Conservation (phyloP, 2,888 invertebrate genomes). For the Anticlea derivata region DNA sequence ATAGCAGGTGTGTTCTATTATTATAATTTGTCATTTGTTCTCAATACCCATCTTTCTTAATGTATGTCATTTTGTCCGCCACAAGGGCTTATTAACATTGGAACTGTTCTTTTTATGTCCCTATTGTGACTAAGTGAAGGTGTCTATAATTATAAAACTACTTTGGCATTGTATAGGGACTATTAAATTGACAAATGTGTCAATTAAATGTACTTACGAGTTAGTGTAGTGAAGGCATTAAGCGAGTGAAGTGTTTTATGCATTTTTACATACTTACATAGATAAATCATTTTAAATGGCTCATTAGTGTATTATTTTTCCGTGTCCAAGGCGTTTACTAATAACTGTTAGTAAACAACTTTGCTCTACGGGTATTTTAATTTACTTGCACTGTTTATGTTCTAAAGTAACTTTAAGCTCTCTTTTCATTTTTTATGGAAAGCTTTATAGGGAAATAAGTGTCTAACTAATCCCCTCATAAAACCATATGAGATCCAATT, state of each 20-base stretch:
- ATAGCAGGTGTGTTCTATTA: constrained; percentile 82
- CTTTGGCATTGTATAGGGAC: constrained; percentile 33
- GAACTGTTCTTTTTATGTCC: constrained; percentile 46
- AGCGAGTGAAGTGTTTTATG: not conserved
- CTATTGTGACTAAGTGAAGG: constrained; percentile 50
- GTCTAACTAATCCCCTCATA: constrained; percentile 12
- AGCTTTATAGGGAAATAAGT: constrained; percentile 7
- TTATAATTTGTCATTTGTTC: constrained; percentile 79
- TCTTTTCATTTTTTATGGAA: constrained; percentile 4
- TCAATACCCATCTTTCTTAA: constrained; percentile 57
- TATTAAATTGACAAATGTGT: constrained; percentile 43
- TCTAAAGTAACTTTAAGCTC: not conserved
- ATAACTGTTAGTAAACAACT: not conserved
- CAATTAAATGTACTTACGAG: constrained; percentile 38
- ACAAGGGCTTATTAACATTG: constrained; percentile 59
- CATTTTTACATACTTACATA: not conserved
- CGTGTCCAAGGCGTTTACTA: too few relatives aligned
- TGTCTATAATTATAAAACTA: constrained; percentile 44
- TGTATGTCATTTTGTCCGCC: constrained; percentile 62
- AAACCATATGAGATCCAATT: constrained; percentile 24
- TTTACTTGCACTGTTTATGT: constrained; percentile 2
- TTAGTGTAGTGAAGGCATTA: not conserved
- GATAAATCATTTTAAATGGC: not conserved
- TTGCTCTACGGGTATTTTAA: constrained; percentile 1
- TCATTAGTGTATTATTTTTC: not conserved